phyloP scores from a whole-genome alignment of 2,797 vertebrate species.

The Platalea minor region DNA sequence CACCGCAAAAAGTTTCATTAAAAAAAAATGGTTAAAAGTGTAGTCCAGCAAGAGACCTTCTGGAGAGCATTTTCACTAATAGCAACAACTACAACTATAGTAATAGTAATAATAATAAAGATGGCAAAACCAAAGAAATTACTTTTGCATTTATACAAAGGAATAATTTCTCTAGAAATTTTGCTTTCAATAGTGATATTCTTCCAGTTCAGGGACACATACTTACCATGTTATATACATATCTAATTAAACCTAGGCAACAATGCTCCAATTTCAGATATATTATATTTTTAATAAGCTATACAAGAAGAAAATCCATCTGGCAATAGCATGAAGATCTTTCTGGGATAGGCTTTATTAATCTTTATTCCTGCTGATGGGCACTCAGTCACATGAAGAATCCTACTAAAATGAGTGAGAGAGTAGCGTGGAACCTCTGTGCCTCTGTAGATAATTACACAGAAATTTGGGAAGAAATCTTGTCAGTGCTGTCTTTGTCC shows the following conservation, averaged over 20 bases:
- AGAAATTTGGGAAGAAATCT: neutral
- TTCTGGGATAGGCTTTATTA: neutral
- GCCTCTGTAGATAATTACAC: neutral
- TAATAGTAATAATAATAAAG: neutral
- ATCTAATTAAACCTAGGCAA: neutral
- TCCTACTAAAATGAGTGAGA: neutral
- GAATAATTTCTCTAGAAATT: neutral
- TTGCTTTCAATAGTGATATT: neutral
- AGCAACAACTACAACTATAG: neutral
- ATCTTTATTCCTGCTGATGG: neutral
- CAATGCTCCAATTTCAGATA: neutral
- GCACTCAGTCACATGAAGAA: neutral
- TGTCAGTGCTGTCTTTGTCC: neutral
- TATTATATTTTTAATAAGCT: slow-evolving; percentile 16
- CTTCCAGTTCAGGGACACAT: neutral
- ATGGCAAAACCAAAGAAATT: neutral
- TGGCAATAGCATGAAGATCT: neutral
- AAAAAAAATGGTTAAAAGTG: neutral
- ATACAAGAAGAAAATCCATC: neutral
- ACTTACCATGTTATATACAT: neutral
- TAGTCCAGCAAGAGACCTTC: neutral
- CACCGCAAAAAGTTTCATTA: neutral
- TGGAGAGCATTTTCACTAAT: neutral
- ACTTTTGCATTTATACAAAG: neutral
- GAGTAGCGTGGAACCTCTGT: neutral